Percentiles rank a stretch among this genome's conserved stretches.
phyloP scores from a whole-genome alignment of 2,113 vertebrate genomes.

The Rhegmatorhina hoffmannsi region DNA sequence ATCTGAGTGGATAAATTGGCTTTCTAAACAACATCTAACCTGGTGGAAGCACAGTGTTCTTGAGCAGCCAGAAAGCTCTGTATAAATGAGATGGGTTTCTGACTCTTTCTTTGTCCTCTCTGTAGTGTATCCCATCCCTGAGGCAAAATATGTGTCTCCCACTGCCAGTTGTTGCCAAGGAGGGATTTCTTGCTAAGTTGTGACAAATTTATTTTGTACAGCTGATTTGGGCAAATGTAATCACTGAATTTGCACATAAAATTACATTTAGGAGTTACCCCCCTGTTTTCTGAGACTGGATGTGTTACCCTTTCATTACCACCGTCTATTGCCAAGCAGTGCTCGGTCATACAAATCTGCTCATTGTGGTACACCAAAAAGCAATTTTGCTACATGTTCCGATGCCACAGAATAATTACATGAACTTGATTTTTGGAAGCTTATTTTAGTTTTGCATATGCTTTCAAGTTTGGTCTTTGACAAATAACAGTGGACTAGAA shows the following conservation, averaged over 20 bases:
- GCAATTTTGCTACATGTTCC: not conserved
- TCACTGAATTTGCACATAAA: not conserved
- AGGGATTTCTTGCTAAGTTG: conserved; percentile 2
- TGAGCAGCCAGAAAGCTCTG: not conserved
- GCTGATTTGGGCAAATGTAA: not conserved
- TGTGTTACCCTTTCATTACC: not conserved
- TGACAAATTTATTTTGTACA: not conserved
- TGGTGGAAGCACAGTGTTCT: not conserved
- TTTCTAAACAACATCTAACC: not conserved
- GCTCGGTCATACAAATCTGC: not conserved
- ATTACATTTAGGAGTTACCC: not conserved
- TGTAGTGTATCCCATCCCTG: not conserved
- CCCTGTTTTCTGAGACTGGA: not conserved
- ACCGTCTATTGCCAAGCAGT: not conserved
- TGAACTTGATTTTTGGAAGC: not conserved
- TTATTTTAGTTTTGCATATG: not conserved
- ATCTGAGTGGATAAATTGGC: not conserved
- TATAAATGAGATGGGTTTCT: not conserved
- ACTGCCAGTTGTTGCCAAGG: not conserved
- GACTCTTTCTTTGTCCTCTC: not conserved
- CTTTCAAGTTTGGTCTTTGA: not conserved
- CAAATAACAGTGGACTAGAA: not conserved
- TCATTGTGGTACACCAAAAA: not conserved
- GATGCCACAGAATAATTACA: not conserved
- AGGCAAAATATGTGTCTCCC: not conserved